Evolutionary conservation across 2,113 vertebrate species (phyloP).

Genomic region (Phrynosoma blainvillii): DNA sequence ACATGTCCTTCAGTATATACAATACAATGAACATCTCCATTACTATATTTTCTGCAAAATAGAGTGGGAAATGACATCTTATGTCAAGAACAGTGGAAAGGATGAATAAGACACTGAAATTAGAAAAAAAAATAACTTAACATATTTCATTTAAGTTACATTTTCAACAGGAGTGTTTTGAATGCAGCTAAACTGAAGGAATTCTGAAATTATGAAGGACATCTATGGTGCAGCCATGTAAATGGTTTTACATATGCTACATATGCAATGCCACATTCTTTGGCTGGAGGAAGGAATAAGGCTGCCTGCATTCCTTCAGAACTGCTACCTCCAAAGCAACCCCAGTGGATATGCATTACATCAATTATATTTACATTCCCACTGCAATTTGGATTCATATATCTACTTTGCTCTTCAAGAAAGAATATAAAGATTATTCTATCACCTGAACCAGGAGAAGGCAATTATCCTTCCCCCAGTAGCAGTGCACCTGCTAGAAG

Average conservation of each 20-base stretch:
- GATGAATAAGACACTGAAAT: constrained; percentile 13
- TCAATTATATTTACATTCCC: background rate
- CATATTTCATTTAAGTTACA: background rate
- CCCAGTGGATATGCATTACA: constrained; percentile 23
- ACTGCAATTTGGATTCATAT: background rate
- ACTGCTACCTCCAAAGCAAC: background rate
- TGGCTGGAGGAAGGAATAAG: background rate
- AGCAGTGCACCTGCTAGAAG: too few species aligned
- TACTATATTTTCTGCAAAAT: constrained; percentile 28
- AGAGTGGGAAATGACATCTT: background rate
- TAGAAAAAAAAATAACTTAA: background rate
- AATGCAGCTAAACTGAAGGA: background rate
- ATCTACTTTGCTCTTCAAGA: background rate
- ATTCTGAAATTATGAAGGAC: background rate
- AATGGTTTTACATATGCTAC: background rate
- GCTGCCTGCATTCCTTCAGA: background rate
- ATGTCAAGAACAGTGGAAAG: constrained; percentile 1
- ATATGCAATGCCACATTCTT: background rate
- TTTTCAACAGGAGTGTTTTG: background rate
- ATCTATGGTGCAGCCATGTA: background rate
- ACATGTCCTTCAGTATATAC: constrained; percentile 37
- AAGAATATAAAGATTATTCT: too few species aligned
- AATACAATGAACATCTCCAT: constrained; percentile 34
- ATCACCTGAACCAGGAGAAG: too few species aligned
- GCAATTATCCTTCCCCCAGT: too few species aligned